Base-by-base conservation (phyloP, 2,888 invertebrate genomes). In the Leucania comma region DNA sequence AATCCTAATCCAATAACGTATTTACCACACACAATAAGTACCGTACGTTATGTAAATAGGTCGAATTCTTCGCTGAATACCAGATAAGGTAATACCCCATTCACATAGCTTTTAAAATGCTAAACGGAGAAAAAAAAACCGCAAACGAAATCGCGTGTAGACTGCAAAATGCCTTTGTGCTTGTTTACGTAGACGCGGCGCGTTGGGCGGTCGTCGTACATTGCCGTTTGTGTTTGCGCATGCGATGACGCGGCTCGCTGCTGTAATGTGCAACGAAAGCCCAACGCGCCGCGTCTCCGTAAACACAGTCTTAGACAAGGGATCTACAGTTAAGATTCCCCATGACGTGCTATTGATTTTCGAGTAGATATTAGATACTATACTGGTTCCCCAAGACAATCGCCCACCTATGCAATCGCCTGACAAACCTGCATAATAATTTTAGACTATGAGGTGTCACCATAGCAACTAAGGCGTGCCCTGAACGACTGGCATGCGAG, bases 21-120 rank as follows among this genome's bases (percentile, higher is more conserved):
- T 75, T 75, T 17, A 29, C n/a, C 56, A 32, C 22, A 32, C 22
- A 65, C 54, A 75, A 12, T n/a, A 56, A 32, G 48, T 50, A 75
- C 67, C 67, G 72, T 57, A 50, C 2, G 12, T 32, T 72, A 75
- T 72, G 75, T 67, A 74, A 70, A 74, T 67, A 4, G 22, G 6
- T 24, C 12, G 29, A 65, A 38, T 56, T 17, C 54, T 56, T n/a
- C 66, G 56, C 5, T 3, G 56, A 67, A 75, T 42, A 24, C 48
- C 4, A 6, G 24, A 20, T 26, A 56, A n/a, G 5, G 6, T 48
- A 32, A 24, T 56, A 56, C n/a, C n/a, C 2, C n/a, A 75, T 20
- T 32, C n/a, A 20, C 10, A 32, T 66, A 42, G 35, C 22, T 63
- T 64, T 54, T 29, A n/a, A 48, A 56, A 56, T 20, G 6, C 4